Base-by-base conservation (phyloP, 1,140 invertebrate species). In the Oncopodura yosiiana region DNA sequence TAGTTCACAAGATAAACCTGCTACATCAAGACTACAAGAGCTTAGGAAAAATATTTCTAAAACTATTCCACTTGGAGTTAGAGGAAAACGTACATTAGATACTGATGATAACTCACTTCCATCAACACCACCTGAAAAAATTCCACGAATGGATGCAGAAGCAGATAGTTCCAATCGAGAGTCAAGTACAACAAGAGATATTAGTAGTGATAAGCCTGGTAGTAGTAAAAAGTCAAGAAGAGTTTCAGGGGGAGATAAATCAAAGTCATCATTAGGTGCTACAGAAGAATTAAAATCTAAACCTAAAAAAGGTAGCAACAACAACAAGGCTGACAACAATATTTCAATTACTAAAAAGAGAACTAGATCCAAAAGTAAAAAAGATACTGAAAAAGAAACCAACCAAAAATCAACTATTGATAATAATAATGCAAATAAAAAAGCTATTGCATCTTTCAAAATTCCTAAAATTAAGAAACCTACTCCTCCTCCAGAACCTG, bases 381-480 rank as follows among this genome's bases (percentile, higher is more conserved):
- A 42, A 30, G 19, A 19, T 32, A 21, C 42, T 32, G 18, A 26
- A 38, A 46, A 45, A 49, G 39, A 30, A 34, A 58, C 24, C 2
- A 23, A 36, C 16, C 29, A 26, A 16, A 41, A 36, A 29, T 36
- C 42, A 19, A 46, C 41, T 11, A 23, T 12, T 18, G n/a, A 41
- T 34, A 21, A n/a, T 21, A 23, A 21, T 44, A 16, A 19, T 3
- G 12, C 27, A 16, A 34, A 18, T 42, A 8, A 24, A 16, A 52
- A 52, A 39, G 27, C 3, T 18, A 14, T 24, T 50, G 3, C 49
- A 9, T 27, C 26, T 4, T 59, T 53, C 26, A 45, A 42, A 38
- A 60, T 60, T n/a, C 58, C 58, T 19, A 60, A 60, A 53, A 52
- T 55, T 24, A 54, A 56, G 38, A 55, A 49, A 26, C 52, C 46